Evolutionary conservation across 2,888 invertebrate genomes (phyloP), one percentile per base, ranked within the genome.

Genomic region (Phyllotreta cruciferae): DNA sequence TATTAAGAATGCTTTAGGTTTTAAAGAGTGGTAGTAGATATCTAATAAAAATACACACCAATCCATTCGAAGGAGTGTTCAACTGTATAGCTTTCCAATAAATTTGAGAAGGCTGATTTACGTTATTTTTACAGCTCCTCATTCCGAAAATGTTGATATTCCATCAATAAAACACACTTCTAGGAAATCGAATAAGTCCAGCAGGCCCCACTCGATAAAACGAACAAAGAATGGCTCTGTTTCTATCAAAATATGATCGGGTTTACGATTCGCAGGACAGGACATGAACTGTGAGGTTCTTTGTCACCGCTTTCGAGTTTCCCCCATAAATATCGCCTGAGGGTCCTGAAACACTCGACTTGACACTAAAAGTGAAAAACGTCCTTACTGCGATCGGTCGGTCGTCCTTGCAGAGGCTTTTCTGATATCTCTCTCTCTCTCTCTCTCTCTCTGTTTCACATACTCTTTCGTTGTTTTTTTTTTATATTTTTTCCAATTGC

Each of bases 241-340:
- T 68, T 65, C 70, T 70, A 72, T 71, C 72, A 70, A 74, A 75
- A 75, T 75, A 75, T 75, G 75, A 75, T 73, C 71, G 73, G 74
- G 73, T 75, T 76, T 75, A 75, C 74, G 73, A 74, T 74, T 70
- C 69, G 70, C 69, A 70, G 74, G 73, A 74, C 73, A 73, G 69
- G 73, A 73, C 71, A 74, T 73, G 72, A 75, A 74, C 72, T 71
- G 73, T 73, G 64, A 70, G 71, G 74, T 70, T 72, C 73, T 75
- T 75, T 76, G 74, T 76, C 75, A 69, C 73, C 68, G 72, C 64
- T 69, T 60, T 66, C 71, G 68, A 70, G 69, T 70, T 67, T 67
- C 66, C 70, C 24, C 71, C 72, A 75, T 75, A 75, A 76, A 76
- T 76, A 76, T 74, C 70, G 68, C 73, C 70, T 63, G 68, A 73